A percentile compares a stretch with the other conserved stretches of the same genome.
phyloP scores from a whole-genome alignment of 1,140 invertebrate genomes.

The Anoplophora glabripennis region DNA sequence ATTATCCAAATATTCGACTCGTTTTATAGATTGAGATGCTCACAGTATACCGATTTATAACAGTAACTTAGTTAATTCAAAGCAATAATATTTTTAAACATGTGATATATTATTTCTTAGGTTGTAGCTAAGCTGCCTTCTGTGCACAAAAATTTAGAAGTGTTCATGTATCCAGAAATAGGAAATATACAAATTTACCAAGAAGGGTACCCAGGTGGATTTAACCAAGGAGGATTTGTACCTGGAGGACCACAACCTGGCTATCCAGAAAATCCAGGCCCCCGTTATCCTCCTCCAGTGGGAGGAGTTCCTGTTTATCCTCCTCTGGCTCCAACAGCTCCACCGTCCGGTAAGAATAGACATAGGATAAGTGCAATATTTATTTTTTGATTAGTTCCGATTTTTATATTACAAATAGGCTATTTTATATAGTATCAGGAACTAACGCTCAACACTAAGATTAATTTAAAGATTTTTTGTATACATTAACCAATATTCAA shows the following conservation, averaged over 20 bases:
- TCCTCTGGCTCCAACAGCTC: slow-evolving; percentile 1
- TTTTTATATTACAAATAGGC: no score
- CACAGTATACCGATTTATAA: no score
- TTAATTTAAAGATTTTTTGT: no score
- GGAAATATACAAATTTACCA: slow-evolving; percentile 25
- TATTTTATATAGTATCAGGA: no score
- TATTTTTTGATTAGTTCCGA: no score
- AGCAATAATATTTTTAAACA: no score
- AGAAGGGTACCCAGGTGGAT: background rate
- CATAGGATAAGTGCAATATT: no score
- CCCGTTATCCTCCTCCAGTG: background rate
- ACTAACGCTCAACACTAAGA: no score
- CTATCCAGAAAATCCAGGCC: background rate
- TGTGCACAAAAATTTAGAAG: slow-evolving; percentile 20
- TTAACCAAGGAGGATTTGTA: background rate
- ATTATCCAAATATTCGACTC: no score
- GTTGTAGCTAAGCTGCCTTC: slow-evolving; percentile 21
- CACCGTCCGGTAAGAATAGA: background rate
- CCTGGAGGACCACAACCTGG: background rate
- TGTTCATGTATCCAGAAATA: slow-evolving; percentile 19
- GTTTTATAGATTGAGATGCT: no score
- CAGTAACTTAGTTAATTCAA: no score
- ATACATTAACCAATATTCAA: no score
- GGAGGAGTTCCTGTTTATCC: slow-evolving; percentile 1
- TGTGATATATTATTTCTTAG: slow-evolving; percentile 10